phyloP scores from a whole-genome alignment of 2,797 vertebrate species.

The Mus caroli region DNA sequence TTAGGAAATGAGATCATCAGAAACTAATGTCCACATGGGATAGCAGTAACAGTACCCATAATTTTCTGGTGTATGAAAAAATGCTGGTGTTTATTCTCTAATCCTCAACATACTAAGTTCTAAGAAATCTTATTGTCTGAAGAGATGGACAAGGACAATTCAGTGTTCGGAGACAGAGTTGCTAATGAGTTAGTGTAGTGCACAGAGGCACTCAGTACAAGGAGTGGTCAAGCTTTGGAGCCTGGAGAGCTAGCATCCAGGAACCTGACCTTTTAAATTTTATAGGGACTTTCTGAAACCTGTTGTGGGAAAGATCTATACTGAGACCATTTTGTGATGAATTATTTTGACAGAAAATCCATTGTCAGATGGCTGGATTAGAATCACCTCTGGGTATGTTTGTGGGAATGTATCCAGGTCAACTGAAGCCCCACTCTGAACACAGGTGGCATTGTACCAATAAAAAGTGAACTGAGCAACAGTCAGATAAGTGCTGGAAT shows the following conservation, averaged over 20 bases:
- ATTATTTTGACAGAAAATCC: background rate
- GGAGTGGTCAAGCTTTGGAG: too few species aligned
- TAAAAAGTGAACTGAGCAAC: background rate
- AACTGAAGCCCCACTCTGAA: background rate
- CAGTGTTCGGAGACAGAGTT: background rate
- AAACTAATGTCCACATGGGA: background rate
- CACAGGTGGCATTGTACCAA: background rate
- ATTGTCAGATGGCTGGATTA: background rate
- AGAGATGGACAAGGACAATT: slow-evolving; percentile 11
- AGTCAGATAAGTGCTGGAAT: background rate
- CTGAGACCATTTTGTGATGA: slow-evolving; percentile 63
- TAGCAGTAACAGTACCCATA: background rate
- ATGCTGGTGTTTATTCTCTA: slow-evolving; percentile 58
- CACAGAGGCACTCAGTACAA: background rate
- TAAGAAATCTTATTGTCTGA: slow-evolving; percentile 28
- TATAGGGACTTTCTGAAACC: background rate
- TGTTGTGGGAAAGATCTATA: background rate
- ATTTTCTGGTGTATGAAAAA: slow-evolving; percentile 37
- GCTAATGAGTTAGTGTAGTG: background rate
- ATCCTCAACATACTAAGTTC: slow-evolving; percentile 1
- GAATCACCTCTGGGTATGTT: background rate
- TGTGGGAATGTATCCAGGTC: background rate
- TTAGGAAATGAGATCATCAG: slow-evolving; percentile 80
- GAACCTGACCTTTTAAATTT: slow-evolving; percentile 21
- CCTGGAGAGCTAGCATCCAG: background rate